Conservation (phyloP, 2,797 vertebrate genomes). For the Xenops minutus region DNA sequence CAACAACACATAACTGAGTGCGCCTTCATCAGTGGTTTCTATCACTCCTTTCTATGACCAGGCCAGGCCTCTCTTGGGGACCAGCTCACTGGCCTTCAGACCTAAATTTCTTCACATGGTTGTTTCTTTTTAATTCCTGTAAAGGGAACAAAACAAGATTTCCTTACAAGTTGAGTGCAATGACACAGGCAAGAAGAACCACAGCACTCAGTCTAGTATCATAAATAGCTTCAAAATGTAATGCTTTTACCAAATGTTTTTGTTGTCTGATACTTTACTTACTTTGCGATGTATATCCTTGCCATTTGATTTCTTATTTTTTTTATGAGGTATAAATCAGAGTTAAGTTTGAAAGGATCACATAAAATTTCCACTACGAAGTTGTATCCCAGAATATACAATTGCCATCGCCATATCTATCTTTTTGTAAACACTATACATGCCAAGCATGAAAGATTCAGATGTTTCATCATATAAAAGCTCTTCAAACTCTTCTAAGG, state of each 20-base stretch:
- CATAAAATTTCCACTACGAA: background rate
- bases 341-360: background rate
- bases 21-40: background rate
- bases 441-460: background rate
- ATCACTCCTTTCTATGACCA: background rate
- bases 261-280: background rate
- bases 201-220: background rate
- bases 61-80: background rate
- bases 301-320: background rate
- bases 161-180: background rate
- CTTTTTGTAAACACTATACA: background rate
- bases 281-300: background rate
- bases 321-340: background rate
- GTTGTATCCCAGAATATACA: background rate
- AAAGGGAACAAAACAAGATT: conserved; percentile 40
- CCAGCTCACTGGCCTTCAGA: background rate
- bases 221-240: background rate
- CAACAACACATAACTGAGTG: background rate
- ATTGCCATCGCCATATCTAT: background rate
- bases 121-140: conserved; percentile 23
- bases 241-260: background rate
- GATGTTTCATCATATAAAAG: background rate
- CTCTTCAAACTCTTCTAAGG: background rate
- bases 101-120: background rate
- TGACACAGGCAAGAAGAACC: conserved; percentile 4